Evolutionary conservation across 1,140 invertebrate species (phyloP).

Genomic region (Drosophila ironensis): DNA sequence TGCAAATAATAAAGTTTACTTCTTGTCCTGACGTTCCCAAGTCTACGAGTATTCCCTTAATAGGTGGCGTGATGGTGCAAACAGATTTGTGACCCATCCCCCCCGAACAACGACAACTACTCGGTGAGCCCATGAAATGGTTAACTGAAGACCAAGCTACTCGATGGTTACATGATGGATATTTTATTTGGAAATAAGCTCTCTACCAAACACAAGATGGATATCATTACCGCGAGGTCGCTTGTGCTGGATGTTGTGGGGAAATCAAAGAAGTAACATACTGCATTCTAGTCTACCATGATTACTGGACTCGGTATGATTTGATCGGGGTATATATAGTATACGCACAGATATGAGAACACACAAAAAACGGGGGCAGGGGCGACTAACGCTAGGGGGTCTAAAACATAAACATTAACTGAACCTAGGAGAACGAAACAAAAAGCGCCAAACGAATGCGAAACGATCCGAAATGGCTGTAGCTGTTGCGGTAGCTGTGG

Average conservation of each 20-base stretch:
- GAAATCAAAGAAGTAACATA: constrained; percentile 7
- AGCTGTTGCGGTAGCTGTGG: constrained; percentile 13
- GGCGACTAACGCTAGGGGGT: constrained; percentile 63
- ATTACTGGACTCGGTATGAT: constrained; percentile 9
- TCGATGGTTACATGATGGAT: constrained; percentile 4
- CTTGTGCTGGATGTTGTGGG: background rate
- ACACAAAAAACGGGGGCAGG: constrained; percentile 31
- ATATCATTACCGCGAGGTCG: background rate
- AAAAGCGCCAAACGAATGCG: constrained; percentile 63
- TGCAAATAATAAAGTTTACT: constrained; percentile 13
- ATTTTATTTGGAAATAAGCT: background rate
- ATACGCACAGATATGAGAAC: constrained; percentile 33
- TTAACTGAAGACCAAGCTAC: constrained; percentile 25
- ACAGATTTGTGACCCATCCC: constrained; percentile 8
- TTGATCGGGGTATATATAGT: constrained; percentile 21
- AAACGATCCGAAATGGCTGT: constrained; percentile 16
- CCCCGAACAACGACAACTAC: constrained; percentile 1
- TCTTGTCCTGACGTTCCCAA: background rate
- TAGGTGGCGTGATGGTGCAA: constrained; percentile 13
- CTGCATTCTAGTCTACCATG: constrained; percentile 19
- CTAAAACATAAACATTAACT: constrained; percentile 69
- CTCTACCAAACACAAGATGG: constrained; percentile 19
- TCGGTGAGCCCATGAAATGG: constrained; percentile 18
- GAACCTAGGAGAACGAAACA: constrained; percentile 65
- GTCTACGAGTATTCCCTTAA: background rate